Base-by-base conservation (phyloP, 2,113 vertebrate genomes). In the Fukomys damarensis region DNA sequence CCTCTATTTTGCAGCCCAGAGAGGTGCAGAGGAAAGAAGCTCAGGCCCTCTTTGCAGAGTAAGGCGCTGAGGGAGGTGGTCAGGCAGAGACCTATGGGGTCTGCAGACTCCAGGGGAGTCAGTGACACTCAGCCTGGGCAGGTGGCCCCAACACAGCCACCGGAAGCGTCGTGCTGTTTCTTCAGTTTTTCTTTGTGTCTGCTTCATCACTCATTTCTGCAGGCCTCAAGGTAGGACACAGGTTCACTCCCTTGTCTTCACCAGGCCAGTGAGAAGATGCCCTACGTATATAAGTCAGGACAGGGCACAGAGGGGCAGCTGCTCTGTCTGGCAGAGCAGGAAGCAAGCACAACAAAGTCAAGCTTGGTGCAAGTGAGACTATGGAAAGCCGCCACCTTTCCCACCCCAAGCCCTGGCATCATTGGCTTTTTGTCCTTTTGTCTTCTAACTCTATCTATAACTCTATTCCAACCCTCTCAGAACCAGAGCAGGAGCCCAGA, bases 81-180 rank as follows among this genome's bases (percentile, higher is more conserved):
- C 35, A 84, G 70, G 35, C 28, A 49, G 24, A 61, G 61, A 28
- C 22, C 46, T 61, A 19, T 24, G 17, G 19, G 38, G 63, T 59
- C 74, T 41, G 12, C 5, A 83, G 65, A 38, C 56, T 66, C 12
- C 35, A 59, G 3, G 28, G 52, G 52, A 89, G 43, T 52, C 6
- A 63, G 41, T 61, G 81, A n/a, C 92, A 80, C 10, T 77, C 56
- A 28, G 35, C 54, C 86, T 79, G 52, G 70, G 46, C 74, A 93
- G 35, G 4, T 68, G 19, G 52, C 41, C 41, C 19, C 10, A 32
- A 91, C 13, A 61, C 1, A 90, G 38, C 38, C 80, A 52, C 38
- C 32, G 24, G n/a, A 84, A 76, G 19, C 19, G 54, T 54, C 58
- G 49, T 2, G 54, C 5, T 2, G 20, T 58, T 58, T 70, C 66